These are phyloP conservation scores for Drosophila azteca DNA, from an alignment of 1,140 invertebrate species.

Conservation along the genomic window DNA sequence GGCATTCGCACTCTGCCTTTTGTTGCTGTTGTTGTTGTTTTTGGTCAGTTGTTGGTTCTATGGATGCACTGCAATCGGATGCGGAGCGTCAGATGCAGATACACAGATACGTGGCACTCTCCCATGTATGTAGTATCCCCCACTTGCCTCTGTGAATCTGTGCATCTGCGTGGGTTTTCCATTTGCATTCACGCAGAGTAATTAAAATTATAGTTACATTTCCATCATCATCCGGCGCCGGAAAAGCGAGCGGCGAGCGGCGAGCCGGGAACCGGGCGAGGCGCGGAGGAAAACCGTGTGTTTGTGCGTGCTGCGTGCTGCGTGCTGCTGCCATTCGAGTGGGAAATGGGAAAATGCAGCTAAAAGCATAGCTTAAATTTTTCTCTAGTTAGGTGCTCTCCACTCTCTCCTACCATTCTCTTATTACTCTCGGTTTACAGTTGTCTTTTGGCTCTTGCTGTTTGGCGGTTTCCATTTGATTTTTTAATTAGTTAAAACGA, in stretches of 20 bases:
- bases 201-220: conserved; percentile 77
- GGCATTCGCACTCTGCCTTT: conserved; percentile 5
- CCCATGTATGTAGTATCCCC: not conserved
- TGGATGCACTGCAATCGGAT: conserved; percentile 8
- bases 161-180: conserved; percentile 15
- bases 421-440: conserved; percentile 46
- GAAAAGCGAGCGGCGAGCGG: conserved; percentile 27
- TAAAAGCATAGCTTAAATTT: conserved; percentile 70
- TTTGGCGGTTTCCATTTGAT: conserved; percentile 63
- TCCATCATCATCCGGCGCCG: conserved; percentile 29
- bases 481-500: conserved; percentile 77
- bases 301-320: too few species aligned
- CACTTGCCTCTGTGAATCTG: conserved; percentile 5
- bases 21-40: not conserved
- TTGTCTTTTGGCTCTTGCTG: conserved; percentile 38
- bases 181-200: conserved; percentile 63
- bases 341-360: conserved; percentile 35
- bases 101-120: conserved; percentile 1
- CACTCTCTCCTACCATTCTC: not conserved
- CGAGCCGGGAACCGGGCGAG: too few species aligned
- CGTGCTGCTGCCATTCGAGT: not conserved
- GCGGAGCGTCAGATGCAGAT: conserved; percentile 28
- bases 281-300: too few species aligned
- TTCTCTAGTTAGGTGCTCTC: conserved; percentile 17
- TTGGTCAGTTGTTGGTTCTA: conserved; percentile 8